phyloP scores from a whole-genome alignment of 2,113 vertebrate species.

The Rattus rattus region DNA sequence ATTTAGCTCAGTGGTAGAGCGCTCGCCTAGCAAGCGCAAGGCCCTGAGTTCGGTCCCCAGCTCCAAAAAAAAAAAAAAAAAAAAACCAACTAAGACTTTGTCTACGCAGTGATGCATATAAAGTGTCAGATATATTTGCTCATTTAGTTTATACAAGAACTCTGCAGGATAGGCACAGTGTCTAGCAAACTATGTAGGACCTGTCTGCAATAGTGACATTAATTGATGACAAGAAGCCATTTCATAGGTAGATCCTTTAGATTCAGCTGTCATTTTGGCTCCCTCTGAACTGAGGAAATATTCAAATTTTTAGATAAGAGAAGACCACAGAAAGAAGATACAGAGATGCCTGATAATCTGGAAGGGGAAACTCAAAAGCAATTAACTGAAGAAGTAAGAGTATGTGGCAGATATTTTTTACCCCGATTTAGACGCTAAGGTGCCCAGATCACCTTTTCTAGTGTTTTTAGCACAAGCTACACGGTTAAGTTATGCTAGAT shows the following conservation, averaged over 20 bases:
- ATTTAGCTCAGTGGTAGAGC: too few species aligned
- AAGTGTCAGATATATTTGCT: neutral
- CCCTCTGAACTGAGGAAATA: constrained; percentile 43
- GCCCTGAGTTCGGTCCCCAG: too few species aligned
- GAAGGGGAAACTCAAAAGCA: neutral
- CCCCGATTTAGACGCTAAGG: neutral
- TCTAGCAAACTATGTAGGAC: neutral
- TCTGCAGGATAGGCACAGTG: neutral
- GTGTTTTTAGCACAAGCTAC: neutral
- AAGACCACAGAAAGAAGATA: constrained; percentile 12
- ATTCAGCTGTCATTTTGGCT: constrained; percentile 5
- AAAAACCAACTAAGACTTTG: neutral
- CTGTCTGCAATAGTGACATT: neutral
- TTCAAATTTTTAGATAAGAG: constrained; percentile 19
- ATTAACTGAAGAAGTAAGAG: constrained; percentile 36
- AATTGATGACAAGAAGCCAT: neutral
- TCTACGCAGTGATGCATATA: neutral
- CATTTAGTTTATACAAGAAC: neutral
- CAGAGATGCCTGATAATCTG: neutral
- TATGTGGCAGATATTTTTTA: neutral
- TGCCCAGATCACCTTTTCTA: neutral
- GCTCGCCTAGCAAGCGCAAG: too few species aligned
- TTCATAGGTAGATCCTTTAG: neutral
- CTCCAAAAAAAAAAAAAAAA: too few species aligned
- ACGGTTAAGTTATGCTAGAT: constrained; percentile 2